phyloP scores from a whole-genome alignment of 1,140 invertebrate species.

The Grapholita molesta region DNA sequence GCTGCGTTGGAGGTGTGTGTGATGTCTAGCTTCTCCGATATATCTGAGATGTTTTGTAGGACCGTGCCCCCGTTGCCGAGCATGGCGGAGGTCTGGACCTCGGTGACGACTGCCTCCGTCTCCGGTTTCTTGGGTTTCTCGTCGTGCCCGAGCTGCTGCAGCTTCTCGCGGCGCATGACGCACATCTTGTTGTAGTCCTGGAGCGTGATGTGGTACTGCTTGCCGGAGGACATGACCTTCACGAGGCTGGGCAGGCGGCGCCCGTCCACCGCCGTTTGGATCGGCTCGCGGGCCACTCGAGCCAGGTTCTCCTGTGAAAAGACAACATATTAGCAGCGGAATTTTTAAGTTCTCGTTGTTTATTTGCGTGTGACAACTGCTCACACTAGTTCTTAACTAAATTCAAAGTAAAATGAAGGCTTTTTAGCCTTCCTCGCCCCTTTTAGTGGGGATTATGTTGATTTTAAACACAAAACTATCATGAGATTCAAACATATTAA shows the following conservation, averaged over 20 bases:
- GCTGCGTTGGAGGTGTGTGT: constrained; percentile 51
- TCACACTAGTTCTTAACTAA: too few species aligned
- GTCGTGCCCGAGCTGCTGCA: constrained; percentile 78
- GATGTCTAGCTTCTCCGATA: constrained; percentile 37
- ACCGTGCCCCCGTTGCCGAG: constrained; percentile 57
- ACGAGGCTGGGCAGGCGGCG: constrained; percentile 77
- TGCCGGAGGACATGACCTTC: constrained; percentile 82
- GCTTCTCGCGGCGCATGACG: constrained; percentile 80
- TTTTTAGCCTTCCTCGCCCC: too few species aligned
- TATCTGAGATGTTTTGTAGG: constrained; percentile 48
- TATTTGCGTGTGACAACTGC: too few species aligned
- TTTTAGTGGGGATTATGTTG: too few species aligned
- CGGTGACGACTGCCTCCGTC: constrained; percentile 51
- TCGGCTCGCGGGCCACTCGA: constrained; percentile 69
- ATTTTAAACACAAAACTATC: too few species aligned
- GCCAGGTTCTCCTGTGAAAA: constrained; percentile 61
- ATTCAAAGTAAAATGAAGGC: too few species aligned
- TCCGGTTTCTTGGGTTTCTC: constrained; percentile 50
- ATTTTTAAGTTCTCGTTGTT: too few species aligned
- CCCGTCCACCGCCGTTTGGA: constrained; percentile 79
- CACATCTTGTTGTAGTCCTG: constrained; percentile 86
- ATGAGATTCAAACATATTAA: too few species aligned
- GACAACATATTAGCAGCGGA: neutral
- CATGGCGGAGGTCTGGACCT: constrained; percentile 51
- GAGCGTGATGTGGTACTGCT: constrained; percentile 83